Base-by-base conservation (phyloP, 2,888 invertebrate genomes). In the Smittia sp. region DNA sequence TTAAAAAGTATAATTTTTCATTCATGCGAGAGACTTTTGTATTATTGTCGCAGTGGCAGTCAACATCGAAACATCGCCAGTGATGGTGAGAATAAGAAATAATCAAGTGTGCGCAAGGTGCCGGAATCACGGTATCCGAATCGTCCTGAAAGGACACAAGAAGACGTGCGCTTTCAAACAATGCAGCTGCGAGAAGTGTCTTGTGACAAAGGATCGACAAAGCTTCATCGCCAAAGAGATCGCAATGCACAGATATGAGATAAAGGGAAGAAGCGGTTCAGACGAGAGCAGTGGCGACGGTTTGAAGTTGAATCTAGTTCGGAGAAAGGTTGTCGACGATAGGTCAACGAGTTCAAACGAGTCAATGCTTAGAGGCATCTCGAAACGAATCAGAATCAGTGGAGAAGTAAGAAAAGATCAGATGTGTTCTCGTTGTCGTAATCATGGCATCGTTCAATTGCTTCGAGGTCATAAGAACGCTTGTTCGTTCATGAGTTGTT, bases 191-290 rank as follows among this genome's bases (percentile, higher is more conserved):
- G 15, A 38, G 2, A 58, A 62, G 18, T 72, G 72, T 62, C 32
- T 9, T 4, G 62, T 54, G 32, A 72, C 72, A 9, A 58, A 20
- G 13, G 22, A 25, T n/a, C 20, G 72, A 18, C 72, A 72, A 72
- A 32, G 54, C 11, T 72, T 32, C 52, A 72, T 72, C 1, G 72
- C 72, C 2, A 58, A 38, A 22, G 72, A 72, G 54, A 72, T 72
- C 58, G 62, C 62, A 38, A 52, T 72, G 54, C 72, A 72, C n/a
- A 11, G 72, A 22, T 32, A 72, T 7, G 25, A 54, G 3, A 9
- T 39, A 32, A 54, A 32, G 54, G 32, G 18, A 54, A 25, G 7
- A 18, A 18, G 2, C 18, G 9, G 6, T 7, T 13, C n/a, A 22
- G 46, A 39, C 20, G 38, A 18, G 4, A 18, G 11, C 9, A 18